Evolutionary conservation across 2,113 vertebrate genomes (phyloP), one percentile per base, ranked within the genome.

Genomic region (Periophthalmus modestus): DNA sequence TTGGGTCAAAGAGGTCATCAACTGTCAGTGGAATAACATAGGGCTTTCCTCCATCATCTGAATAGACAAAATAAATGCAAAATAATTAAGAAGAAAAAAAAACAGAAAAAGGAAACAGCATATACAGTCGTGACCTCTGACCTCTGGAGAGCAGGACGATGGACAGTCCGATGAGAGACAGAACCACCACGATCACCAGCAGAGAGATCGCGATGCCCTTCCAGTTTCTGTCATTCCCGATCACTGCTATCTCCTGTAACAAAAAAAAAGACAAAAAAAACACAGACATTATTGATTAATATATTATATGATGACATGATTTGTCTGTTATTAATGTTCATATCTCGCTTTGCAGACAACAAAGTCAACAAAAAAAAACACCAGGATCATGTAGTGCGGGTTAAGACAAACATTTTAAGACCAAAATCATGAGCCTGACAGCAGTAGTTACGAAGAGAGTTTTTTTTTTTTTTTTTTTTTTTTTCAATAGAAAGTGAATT

Each of bases 131-230:
- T 47, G 34, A 28, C 28, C 28, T 21, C 11, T 14, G 34, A 97
- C 97, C 95, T 95, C 95, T 96, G 16, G 96, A 97, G 89, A 98
- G 94, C 79, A 98, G 94, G 84, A 97, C 94, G 84, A 98, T 97
- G 77, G 96, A 95, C 84, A 98, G 93, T 33, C 96, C 96, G 80
- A 98, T 98, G 83, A 98, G 92, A 9, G 96, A 98, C 82, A 97
- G 95, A 68, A 98, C 95, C 77, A 95, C 89, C 84, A 95, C 74
- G 82, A 98, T 98, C 85, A 98, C 96, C 93, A 98, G 93, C 88
- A 98, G 92, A 80, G 97, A 96, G 89, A 98, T 98, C 73, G 92
- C 95, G 74, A 98, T 97, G 78, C 97, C 96, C 85, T 98, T 98
- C 97, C 97, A 98, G 93, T 98, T 98, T 89, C 93, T 95, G 87